phyloP scores from a whole-genome alignment of 2,113 vertebrate genomes.

The Anseranas semipalmata region DNA sequence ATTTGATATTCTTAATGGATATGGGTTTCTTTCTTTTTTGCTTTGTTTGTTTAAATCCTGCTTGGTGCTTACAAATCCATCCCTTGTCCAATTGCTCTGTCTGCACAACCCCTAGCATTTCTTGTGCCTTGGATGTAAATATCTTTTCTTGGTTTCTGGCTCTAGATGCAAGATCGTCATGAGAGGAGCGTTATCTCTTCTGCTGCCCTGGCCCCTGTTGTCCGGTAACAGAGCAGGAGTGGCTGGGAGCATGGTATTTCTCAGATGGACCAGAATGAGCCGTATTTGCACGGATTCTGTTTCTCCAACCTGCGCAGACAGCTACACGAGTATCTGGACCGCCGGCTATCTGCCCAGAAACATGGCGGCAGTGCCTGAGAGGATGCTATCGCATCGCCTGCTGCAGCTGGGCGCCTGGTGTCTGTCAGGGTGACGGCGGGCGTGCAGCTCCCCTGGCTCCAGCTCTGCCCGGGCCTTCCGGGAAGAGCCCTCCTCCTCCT shows the following conservation, averaged over 20 bases:
- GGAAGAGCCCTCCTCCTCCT: neutral
- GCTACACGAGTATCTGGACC: accelerated
- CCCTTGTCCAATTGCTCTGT: neutral
- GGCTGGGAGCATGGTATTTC: neutral
- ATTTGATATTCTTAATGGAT: neutral
- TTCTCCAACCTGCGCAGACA: neutral
- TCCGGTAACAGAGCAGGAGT: neutral
- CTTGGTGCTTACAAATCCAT: neutral
- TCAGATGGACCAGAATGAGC: neutral
- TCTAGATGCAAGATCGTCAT: neutral
- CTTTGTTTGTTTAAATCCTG: neutral
- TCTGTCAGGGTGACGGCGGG: neutral
- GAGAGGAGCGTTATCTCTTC: neutral
- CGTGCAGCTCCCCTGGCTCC: neutral
- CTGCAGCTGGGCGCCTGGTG: neutral
- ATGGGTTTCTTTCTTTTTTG: neutral
- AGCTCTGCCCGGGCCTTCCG: neutral
- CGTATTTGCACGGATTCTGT: neutral
- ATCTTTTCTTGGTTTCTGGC: neutral
- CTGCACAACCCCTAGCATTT: neutral
- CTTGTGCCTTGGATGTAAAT: neutral
- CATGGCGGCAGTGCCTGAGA: too few relatives aligned
- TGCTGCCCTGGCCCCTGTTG: neutral
- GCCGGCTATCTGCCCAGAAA: neutral
- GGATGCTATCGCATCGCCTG: neutral